A percentile compares a stretch with the other conserved stretches of the same genome.
Conservation (phyloP, 2,797 vertebrate species). For the Phrynocephalus guinanensis region DNA sequence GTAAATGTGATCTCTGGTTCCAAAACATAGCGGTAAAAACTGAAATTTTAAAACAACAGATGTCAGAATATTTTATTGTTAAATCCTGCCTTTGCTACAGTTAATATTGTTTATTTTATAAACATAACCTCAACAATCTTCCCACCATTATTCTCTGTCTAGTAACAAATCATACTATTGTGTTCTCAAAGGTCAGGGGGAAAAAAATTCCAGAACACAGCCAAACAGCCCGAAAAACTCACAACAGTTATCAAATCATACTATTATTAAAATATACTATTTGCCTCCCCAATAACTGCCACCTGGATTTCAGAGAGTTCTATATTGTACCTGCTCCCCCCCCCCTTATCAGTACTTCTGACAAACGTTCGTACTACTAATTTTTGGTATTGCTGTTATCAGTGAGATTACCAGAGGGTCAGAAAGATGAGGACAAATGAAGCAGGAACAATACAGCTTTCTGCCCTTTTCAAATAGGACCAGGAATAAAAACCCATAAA, state of each 20-base stretch:
- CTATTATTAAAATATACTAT: background rate
- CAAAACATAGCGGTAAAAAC: constrained; percentile 95
- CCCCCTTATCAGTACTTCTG: background rate
- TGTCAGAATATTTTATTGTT: background rate
- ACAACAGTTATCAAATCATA: background rate
- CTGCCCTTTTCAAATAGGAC: background rate
- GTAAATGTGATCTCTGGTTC: constrained; percentile 92
- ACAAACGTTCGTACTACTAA: background rate
- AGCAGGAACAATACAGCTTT: background rate
- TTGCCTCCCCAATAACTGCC: background rate
- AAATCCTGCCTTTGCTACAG: background rate
- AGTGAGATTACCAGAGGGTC: background rate
- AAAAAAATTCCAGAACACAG: too few species aligned
- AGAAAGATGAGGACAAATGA: constrained; percentile 4
- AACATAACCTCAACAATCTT: background rate
- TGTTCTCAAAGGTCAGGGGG: too few species aligned
- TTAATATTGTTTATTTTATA: background rate
- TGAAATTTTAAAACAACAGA: constrained; percentile 71
- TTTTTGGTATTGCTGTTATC: background rate
- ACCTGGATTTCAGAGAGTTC: background rate
- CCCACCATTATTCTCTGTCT: too few species aligned
- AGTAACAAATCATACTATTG: background rate
- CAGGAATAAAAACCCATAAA: background rate
- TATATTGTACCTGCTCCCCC: background rate
- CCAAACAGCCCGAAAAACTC: too few species aligned